phyloP scores from a whole-genome alignment of 2,113 vertebrate genomes.

The Catharus bicknelli region DNA sequence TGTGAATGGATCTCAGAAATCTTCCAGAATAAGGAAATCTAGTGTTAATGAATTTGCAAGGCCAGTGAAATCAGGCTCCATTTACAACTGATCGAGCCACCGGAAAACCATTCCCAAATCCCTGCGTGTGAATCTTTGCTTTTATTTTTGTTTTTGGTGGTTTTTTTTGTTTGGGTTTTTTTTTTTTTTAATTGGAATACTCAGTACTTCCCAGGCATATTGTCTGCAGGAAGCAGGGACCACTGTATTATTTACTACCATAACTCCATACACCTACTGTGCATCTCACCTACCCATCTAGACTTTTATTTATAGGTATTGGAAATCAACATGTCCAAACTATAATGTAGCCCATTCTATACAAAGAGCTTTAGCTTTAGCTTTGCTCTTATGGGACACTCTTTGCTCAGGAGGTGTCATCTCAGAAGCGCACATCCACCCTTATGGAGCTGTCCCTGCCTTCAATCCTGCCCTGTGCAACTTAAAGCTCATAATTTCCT shows the following conservation, averaged over 20 bases:
- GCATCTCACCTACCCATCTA: not conserved
- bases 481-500: not conserved
- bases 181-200: not conserved
- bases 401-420: not conserved
- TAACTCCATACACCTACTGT: accelerated
- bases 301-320: not conserved
- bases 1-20: not conserved
- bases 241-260: not conserved
- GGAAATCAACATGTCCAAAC: not conserved
- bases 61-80: not conserved
- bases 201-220: not conserved
- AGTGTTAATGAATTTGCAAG: not conserved
- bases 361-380: not conserved
- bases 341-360: not conserved
- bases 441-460: accelerated
- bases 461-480: not conserved
- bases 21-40: not conserved
- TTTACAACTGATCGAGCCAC: not conserved
- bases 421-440: not conserved
- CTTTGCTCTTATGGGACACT: not conserved
- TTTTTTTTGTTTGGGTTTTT: not conserved
- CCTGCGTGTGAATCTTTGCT: not conserved
- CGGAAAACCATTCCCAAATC: not conserved
- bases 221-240: not conserved
- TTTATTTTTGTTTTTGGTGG: not conserved